Conservation (phyloP, 2,888 invertebrate genomes). For the Dynastes tityus region DNA sequence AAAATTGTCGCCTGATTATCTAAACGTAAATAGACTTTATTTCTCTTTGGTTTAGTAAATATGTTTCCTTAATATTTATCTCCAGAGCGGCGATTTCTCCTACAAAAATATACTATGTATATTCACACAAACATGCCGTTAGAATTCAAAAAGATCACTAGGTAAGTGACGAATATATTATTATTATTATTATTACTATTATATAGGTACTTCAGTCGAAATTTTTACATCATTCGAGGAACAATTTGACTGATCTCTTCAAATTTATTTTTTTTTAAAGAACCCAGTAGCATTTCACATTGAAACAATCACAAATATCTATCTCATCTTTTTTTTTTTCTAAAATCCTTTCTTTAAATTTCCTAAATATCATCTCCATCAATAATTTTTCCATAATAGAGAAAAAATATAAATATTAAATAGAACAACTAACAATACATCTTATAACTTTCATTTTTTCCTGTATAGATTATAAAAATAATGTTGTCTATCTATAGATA, state of each 20-base stretch:
- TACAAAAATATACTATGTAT: conserved; percentile 46
- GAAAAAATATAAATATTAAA: conserved; percentile 17
- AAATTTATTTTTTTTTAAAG: background rate
- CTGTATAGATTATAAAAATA: conserved; percentile 30
- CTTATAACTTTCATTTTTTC: conserved; percentile 48
- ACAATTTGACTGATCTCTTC: conserved; percentile 52
- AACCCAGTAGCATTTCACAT: conserved; percentile 21
- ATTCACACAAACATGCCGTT: conserved; percentile 65
- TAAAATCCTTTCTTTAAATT: conserved; percentile 8
- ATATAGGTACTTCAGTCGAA: conserved; percentile 52
- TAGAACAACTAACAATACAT: conserved; percentile 42
- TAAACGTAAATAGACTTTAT: conserved; percentile 45
- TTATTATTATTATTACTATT: no score
- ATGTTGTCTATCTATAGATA: conserved; percentile 22
- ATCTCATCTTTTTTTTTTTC: conserved; percentile 9
- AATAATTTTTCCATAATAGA: conserved; percentile 21
- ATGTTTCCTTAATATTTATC: background rate
- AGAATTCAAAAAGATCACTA: conserved; percentile 49
- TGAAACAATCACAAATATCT: conserved; percentile 49
- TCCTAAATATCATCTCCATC: conserved; percentile 26
- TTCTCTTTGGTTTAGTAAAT: conserved; percentile 49
- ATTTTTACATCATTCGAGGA: conserved; percentile 52
- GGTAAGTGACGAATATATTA: conserved; percentile 47
- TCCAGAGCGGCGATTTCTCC: conserved; percentile 24
- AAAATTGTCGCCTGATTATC: conserved; percentile 32